These are phyloP conservation scores for Dendroctonus ponderosae DNA, from an alignment of 1,140 invertebrate species.

Conservation along the genomic window DNA sequence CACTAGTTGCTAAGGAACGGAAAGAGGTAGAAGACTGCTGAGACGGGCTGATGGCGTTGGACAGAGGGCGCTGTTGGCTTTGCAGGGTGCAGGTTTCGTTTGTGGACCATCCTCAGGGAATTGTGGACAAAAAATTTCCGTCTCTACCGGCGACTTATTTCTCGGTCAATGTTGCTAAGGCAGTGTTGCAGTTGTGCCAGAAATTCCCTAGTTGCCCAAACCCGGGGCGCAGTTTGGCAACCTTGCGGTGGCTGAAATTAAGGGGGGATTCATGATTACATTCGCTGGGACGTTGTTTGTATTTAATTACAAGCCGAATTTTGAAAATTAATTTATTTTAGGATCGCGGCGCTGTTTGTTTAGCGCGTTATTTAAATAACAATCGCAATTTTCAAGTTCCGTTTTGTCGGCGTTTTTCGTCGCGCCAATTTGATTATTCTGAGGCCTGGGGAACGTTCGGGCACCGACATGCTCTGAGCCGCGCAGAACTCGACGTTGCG, in stretches of 20 bases:
- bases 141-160: constrained; percentile 31
- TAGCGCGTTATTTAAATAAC: not conserved
- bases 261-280: too few relatives aligned
- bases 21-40: too few relatives aligned
- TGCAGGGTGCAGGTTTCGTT: not conserved
- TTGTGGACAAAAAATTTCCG: constrained; percentile 43
- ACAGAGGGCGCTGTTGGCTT: not conserved
- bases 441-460: too few relatives aligned
- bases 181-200: too few relatives aligned
- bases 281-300: not conserved
- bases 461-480: too few relatives aligned
- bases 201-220: too few relatives aligned
- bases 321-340: constrained; percentile 4
- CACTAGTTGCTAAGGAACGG: too few relatives aligned
- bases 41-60: too few relatives aligned
- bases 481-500: too few relatives aligned
- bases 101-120: too few relatives aligned
- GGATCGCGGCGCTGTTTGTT: not conserved
- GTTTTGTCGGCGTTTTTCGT: too few relatives aligned
- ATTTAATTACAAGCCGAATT: constrained; percentile 1
- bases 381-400: not conserved
- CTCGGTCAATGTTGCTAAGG: not conserved
- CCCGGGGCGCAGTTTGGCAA: not conserved
- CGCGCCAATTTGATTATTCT: too few relatives aligned
- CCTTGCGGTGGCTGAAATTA: not conserved